phyloP scores from a whole-genome alignment of 2,888 invertebrate genomes.

The Gymnoscelis rufifasciata region DNA sequence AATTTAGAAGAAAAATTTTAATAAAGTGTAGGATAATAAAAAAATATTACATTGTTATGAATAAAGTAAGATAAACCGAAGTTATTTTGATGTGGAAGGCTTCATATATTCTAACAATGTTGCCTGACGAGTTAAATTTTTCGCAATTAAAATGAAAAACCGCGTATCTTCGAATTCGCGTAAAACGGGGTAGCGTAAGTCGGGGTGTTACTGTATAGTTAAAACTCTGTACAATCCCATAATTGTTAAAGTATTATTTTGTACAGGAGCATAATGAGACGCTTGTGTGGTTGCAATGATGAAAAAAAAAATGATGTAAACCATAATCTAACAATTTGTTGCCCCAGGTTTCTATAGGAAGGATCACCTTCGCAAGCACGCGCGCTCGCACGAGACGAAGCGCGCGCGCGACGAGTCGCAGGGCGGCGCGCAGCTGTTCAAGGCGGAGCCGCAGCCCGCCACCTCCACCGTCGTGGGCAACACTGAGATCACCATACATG shows the following conservation, averaged over 20 bases:
- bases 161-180: too few relatives aligned
- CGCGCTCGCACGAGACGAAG: constrained; percentile 87
- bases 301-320: too few relatives aligned
- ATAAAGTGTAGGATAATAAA: too few relatives aligned
- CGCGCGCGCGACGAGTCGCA: constrained; percentile 84
- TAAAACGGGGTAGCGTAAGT: too few relatives aligned
- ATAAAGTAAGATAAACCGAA: neutral
- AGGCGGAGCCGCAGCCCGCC: constrained; percentile 19
- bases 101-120: neutral
- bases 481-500: constrained; percentile 74
- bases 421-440: constrained; percentile 18
- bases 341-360: constrained; percentile 84
- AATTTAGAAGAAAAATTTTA: too few relatives aligned
- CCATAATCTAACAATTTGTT: too few relatives aligned
- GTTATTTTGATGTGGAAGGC: neutral
- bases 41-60: neutral
- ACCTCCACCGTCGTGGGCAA: constrained; percentile 38
- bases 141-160: too few relatives aligned
- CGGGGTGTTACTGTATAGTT: too few relatives aligned
- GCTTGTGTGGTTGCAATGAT: too few relatives aligned
- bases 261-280: too few relatives aligned
- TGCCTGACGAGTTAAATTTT: neutral
- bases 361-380: constrained; percentile 89
- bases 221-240: too few relatives aligned
- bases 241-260: too few relatives aligned